Base-by-base conservation (phyloP, 2,797 vertebrate genomes). In the Falco berigora region DNA sequence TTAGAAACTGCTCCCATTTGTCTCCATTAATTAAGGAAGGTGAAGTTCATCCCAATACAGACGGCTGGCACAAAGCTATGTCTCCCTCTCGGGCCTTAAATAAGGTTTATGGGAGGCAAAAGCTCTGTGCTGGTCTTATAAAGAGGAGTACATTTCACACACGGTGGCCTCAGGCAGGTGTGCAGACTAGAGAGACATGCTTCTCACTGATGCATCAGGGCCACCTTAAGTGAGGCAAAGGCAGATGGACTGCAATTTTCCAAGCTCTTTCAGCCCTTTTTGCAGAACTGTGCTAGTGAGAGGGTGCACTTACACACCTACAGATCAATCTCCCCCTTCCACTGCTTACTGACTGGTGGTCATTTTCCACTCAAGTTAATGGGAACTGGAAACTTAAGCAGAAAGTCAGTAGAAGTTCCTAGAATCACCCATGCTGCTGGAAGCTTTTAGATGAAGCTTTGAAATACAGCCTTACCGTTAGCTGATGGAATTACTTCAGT, bases 401-500 rank as follows among this genome's bases (percentile, higher is more conserved):
- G 38, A 46, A 91, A 66, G 21, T 47, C 46, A 47, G 22, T 6
- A 71, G 6, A 25, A 69, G 36, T 81, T 93, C 28, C 50, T 67
- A 59, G 49, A 90, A 84, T 56, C 16, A 38, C 24, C 8, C 19
- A 83, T 21, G 61, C 50, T 66, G 23, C 47, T 82, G 36, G 36
- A 84, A 55, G 21, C 12, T 62, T 88, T 71, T 63, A 52, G 56
- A 23, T 71, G 23, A 15, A 71, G 36, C 42, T 87, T 76, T 47
- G 59, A 87, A 92, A 85, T 52, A 36, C 20, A 85, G 86, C 11
- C 94, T 96, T 96, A 98, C 98, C 96, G 9, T 98, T 98, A 92
- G 71, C 97, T 89, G 96, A 88, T 14, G 98, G 97, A 81, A 98
- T 94, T 38, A 98, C 88, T 88, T 97, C 98, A 44, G 96, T 97